Percentiles rank a stretch among this genome's conserved stretches.
Conservation (phyloP, 64 coral and sea anemone species). For the Porites lutea region DNA sequence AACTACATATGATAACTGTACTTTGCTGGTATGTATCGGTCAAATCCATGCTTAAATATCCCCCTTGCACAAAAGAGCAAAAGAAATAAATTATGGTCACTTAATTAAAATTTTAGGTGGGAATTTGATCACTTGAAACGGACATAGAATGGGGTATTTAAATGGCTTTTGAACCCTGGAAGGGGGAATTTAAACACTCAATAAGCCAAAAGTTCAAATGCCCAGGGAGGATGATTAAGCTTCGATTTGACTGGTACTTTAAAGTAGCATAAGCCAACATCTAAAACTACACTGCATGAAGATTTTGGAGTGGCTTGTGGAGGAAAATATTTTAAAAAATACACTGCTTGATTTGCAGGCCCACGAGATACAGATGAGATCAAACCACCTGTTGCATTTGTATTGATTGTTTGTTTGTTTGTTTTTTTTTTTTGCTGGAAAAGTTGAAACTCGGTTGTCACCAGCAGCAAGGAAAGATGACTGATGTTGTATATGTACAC, state of each 20-base stretch:
- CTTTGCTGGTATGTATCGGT: neutral
- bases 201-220: neutral
- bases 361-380: neutral
- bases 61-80: neutral
- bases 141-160: no score
- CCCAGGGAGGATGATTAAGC: neutral
- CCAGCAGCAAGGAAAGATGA: neutral
- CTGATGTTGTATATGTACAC: neutral
- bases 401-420: neutral
- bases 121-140: no score
- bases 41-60: neutral
- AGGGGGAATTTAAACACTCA: neutral
- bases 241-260: neutral
- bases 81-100: neutral
- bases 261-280: slow-evolving; percentile 2
- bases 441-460: neutral
- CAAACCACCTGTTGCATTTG: neutral
- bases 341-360: neutral
- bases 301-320: neutral
- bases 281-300: neutral
- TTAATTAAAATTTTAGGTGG: neutral
- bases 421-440: neutral
- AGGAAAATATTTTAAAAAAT: neutral
- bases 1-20: neutral
- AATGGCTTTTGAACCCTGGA: no score